Conservation (phyloP, 2,888 invertebrate genomes). For the Platycheirus rosarum region DNA sequence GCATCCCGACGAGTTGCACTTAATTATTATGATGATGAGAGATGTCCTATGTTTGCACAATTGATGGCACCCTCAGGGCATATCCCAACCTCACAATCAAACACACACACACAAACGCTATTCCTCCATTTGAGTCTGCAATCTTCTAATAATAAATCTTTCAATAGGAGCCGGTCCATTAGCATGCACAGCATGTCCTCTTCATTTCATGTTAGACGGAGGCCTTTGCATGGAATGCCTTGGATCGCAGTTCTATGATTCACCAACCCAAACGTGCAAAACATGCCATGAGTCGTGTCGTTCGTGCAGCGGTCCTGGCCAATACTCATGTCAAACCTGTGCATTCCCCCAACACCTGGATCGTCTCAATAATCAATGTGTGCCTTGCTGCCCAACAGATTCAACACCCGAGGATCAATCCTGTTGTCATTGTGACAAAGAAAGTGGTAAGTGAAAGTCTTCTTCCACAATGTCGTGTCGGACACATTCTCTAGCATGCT, state of each 20-base stretch:
- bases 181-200: slow-evolving; percentile 89
- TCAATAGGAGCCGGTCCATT: slow-evolving; percentile 87
- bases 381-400: slow-evolving; percentile 87
- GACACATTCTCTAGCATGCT: neutral
- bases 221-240: slow-evolving; percentile 90
- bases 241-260: slow-evolving; percentile 89
- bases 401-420: slow-evolving; percentile 83
- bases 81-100: neutral
- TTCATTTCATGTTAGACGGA: slow-evolving; percentile 88
- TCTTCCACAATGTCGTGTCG: slow-evolving; percentile 5
- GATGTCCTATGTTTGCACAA: slow-evolving; percentile 32
- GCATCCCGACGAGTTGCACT: slow-evolving; percentile 13
- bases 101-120: neutral
- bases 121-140: neutral
- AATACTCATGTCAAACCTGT: slow-evolving; percentile 87
- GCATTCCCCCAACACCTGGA: slow-evolving; percentile 87
- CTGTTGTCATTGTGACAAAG: slow-evolving; percentile 88
- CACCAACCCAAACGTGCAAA: slow-evolving; percentile 87
- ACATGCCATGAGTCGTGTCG: slow-evolving; percentile 87
- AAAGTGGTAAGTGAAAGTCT: slow-evolving; percentile 84
- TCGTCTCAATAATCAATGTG: slow-evolving; percentile 89
- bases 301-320: slow-evolving; percentile 88
- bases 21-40: slow-evolving; percentile 40
- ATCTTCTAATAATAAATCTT: slow-evolving; percentile 41
- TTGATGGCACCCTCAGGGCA: slow-evolving; percentile 30